Conservation (phyloP, 2,797 vertebrate genomes). For the Notolabrus celidotus region DNA sequence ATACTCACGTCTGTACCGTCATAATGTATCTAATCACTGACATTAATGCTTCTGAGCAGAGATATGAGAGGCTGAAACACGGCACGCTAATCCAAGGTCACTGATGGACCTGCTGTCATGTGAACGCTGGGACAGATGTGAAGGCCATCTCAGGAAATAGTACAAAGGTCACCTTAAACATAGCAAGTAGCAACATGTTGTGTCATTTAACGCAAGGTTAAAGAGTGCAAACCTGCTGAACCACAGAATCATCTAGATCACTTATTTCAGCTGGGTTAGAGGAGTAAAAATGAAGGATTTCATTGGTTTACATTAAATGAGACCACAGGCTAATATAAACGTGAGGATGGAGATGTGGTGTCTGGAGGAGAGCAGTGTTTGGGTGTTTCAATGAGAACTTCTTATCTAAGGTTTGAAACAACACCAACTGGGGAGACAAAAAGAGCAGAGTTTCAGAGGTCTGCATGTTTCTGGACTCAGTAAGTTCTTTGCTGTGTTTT, state of each 20-base stretch:
- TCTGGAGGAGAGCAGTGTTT: constrained; percentile 18
- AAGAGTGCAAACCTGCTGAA: too few relatives aligned
- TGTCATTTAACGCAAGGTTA: neutral
- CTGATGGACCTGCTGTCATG: constrained; percentile 31
- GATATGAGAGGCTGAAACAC: neutral
- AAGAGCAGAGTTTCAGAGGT: too few relatives aligned
- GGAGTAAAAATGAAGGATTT: too few relatives aligned
- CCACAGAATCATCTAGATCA: too few relatives aligned
- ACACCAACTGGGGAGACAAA: too few relatives aligned
- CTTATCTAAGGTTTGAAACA: too few relatives aligned
- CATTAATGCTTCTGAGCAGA: constrained; percentile 17
- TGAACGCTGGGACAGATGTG: constrained; percentile 39
- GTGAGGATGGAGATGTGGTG: neutral
- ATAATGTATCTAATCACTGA: constrained; percentile 13
- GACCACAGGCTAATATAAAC: too few relatives aligned
- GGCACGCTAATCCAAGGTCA: constrained; percentile 30
- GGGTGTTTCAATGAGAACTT: too few relatives aligned
- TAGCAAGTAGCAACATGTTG: neutral
- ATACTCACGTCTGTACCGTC: constrained; percentile 10
- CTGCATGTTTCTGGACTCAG: too few relatives aligned
- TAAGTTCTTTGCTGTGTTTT: too few relatives aligned
- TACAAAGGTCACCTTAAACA: constrained; percentile 24
- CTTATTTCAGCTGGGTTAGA: too few relatives aligned
- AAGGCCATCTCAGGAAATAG: constrained; percentile 10
- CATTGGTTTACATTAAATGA: too few relatives aligned